Evolutionary conservation across 1,140 invertebrate genomes (phyloP), one percentile per base, ranked within the genome.

Genomic region (Drosophila serrata): DNA sequence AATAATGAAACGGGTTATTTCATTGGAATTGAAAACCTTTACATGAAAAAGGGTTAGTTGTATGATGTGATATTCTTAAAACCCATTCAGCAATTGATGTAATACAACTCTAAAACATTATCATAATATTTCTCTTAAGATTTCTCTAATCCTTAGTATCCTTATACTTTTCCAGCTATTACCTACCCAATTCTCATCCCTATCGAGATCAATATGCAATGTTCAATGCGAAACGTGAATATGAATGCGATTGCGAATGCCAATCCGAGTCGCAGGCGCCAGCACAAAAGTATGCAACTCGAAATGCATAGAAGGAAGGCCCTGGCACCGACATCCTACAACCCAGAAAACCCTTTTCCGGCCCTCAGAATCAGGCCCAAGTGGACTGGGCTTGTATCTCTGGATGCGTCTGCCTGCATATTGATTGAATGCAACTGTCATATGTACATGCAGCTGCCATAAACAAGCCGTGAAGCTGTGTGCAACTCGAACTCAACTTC

Each of bases 381-480:
- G 39, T 48, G 37, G 22, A 40, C 15, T 27, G 17, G 7, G 6
- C n/a, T 11, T 17, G 46, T 27, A 31, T 49, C 9, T 15, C 9
- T 15, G 69, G 33, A 43, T 55, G 70, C 65, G 49, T 60, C 55
- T 45, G 72, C 72, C 58, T 79, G 80, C 75, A 82, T 82, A 82
- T 82, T 82, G 81, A 82, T 82, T 82, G 81, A 82, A 82, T 79
- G 81, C 81, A 82, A 82, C 81, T 82, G 81, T 82, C 81, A 82
- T 82, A n/a, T 53, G 51, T 53, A 82, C 81, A 82, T 82, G 81
- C 70, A 75, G 75, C 65, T 79, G 80, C 60, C 81, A 84, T 84
- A 84, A 84, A 82, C 81, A 84, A 76, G 81, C 74, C 63, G 42
- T 13, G 63, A 51, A 13, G 57, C 46, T 45, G 69, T 53, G 51